Base-by-base conservation (phyloP, 2,113 vertebrate species). In the Laticauda colubrina region DNA sequence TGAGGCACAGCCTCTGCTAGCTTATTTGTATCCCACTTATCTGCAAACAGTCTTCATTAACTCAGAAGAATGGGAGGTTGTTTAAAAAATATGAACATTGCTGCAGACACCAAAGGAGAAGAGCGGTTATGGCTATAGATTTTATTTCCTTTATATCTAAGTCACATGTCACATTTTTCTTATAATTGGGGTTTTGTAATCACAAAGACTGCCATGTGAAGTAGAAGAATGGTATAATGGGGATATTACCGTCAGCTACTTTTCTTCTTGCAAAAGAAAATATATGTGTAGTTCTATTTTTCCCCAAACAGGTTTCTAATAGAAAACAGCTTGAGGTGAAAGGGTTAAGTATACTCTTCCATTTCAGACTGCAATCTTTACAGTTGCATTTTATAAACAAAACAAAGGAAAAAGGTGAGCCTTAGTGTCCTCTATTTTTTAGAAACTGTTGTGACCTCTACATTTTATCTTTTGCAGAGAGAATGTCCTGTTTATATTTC, bases 21-120 rank as follows among this genome's bases (percentile, higher is more conserved):
- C 88, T 26, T 54, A 6, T 29, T 81, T 39, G 26, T 14, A 59
- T 0, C 53, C 0, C 0, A 29, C 20, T 39, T 53, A 0, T 0
- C 4, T 48, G 3, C 87, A 45, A 3, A 57, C 2, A 57, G 23
- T 39, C 9, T 59, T 75, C 90, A 89, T 81, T 69, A 89, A 15
- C 0, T 45, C 3, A 29, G 43, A 23, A 57, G 43, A 69, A 29
- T 26, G 3, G 2, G 54, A 0, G 0, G 39, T 85, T 85, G 20
- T n/a, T 43, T 87, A 92, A 43, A 93, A 5, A 29, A 93, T 87
- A 69, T 85, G 26, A 94, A 85, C 18, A 10, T 43, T 12, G 15
- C 3, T 87, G 34, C 23, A 23, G 11, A 34, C 5, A 81, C 34
- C 34, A 81, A 81, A 81, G 75, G 75, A 9, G 75, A 43, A 81